Evolutionary conservation across 2,888 invertebrate genomes (phyloP), one percentile per base, ranked within the genome.

Genomic region (Amphipyra berbera): DNA sequence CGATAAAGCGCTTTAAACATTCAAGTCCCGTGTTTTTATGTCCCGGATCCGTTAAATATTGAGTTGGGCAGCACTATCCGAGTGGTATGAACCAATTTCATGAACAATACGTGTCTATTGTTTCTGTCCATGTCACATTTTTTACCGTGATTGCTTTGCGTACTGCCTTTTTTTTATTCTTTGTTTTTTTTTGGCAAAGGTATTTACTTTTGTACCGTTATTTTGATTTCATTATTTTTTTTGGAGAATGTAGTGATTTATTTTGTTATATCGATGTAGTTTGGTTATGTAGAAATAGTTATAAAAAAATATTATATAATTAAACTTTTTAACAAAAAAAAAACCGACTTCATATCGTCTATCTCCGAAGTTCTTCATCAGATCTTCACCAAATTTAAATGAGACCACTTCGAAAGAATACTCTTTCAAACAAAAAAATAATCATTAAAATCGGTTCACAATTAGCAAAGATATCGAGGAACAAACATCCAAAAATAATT

Each of bases 1-100:
- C 73, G 80, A 78, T 79, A 54, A 44, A 49, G 4, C 53, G 65
- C 59, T 60, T 79, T 79, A 79, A 69, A 78, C 69, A 77, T 79
- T 79, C 69, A 76, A 53, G 58, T 58, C 61, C 63, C 69, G 69
- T 68, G 68, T 77, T 68, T 66, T 68, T 70, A 54, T 59, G 52
- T 44, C 45, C 53, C 58, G 41, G 15, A 40, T 0, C 40, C 27
- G 61, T 63, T 66, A 60, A 58, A 61, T 76, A 76, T 49, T 55
- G 46, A 61, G 40, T 30, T 42, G 27, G 50, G 15, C 52, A 68
- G 47, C 50, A 54, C 69, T 74, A 68, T 55, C 13, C 37, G 54
- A 49, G 52, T 60, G 61, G 48, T 53, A 62, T 52, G 57, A 62
- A 72, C 55, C 75, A 70, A 80, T 75, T 79, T 63, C 27, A 46